Conservation (phyloP, 2,113 vertebrate species). For the Ictalurus furcatus region DNA sequence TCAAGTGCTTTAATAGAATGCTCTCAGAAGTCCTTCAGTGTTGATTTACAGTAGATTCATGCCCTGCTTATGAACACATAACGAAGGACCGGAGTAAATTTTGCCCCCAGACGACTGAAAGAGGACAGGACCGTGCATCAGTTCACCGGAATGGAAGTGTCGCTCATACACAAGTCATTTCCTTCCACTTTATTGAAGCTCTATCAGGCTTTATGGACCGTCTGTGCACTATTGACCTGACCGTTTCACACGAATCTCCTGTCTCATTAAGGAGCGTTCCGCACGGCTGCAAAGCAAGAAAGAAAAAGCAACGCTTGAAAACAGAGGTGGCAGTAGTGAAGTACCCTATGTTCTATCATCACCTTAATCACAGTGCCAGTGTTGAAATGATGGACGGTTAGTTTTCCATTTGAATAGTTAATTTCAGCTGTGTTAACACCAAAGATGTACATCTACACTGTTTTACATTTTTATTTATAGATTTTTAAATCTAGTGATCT, state of each 20-base stretch:
- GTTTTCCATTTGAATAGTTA: neutral
- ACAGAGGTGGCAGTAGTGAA: neutral
- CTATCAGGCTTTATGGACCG: neutral
- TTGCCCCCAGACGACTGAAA: neutral
- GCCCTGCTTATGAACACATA: neutral
- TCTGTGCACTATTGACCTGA: neutral
- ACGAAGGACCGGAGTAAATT: neutral
- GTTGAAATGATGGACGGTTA: neutral
- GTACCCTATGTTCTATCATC: neutral
- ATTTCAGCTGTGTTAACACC: too few species aligned
- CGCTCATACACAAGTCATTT: neutral
- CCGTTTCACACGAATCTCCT: conserved; percentile 10
- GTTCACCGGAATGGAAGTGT: neutral
- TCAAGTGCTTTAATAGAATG: neutral
- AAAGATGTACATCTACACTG: too few species aligned
- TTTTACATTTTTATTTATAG: too few species aligned
- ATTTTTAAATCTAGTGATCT: too few species aligned
- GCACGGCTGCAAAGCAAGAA: neutral
- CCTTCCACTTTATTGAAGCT: neutral
- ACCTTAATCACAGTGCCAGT: neutral
- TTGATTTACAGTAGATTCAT: neutral
- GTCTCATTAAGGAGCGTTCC: neutral
- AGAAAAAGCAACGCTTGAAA: neutral
- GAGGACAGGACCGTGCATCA: neutral
- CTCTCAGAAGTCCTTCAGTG: neutral